Base-by-base conservation (phyloP, 2,797 vertebrate genomes). In the Catostomus latipinnis region DNA sequence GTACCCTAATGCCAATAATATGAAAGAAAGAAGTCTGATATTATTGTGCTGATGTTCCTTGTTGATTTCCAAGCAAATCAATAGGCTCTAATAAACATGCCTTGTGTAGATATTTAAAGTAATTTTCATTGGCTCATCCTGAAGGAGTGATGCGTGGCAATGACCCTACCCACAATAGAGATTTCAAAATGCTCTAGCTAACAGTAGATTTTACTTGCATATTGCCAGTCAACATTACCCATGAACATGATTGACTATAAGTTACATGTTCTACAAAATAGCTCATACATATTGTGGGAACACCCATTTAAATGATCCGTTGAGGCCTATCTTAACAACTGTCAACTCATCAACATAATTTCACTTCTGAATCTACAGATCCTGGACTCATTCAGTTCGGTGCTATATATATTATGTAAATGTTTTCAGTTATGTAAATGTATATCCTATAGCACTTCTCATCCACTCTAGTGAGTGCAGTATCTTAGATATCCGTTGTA, bases 1-100 rank as follows among this genome's bases (percentile, higher is more conserved):
- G 87, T 73, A 85, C 86, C 87, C 76, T 91, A 92, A 93, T 90
- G 93, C 87, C 74, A 82, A 75, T 73, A 79, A 82, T 86, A 82
- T 87, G 86, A 74, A 84, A 81, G 89, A 84, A 92, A 85, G 82
- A 65, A 43, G 56, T 80, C 78, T 85, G 71, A 84, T 86, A 78
- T 86, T 86, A 84, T 80, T 84, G 83, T 87, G 78, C 76, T 89
- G 83, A 71, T 79, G 86, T 74, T 81, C 58, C 82, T 4, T 16
- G 82, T 88, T 88, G 83, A 89, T 87, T 76, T 84, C 85, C 91
- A 89, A 88, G 86, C 76, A 77, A 84, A 81, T 82, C 79, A 48
- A 16, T 48, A 52, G n/a, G 48, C 71, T 71, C 57, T 72, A 79
- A 81, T 81, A 82, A 66, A 78, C 67, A 49, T 53, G 70, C 50